Conservation (phyloP, 2,888 invertebrate species). For the Ommatoiulus sabulosus region DNA sequence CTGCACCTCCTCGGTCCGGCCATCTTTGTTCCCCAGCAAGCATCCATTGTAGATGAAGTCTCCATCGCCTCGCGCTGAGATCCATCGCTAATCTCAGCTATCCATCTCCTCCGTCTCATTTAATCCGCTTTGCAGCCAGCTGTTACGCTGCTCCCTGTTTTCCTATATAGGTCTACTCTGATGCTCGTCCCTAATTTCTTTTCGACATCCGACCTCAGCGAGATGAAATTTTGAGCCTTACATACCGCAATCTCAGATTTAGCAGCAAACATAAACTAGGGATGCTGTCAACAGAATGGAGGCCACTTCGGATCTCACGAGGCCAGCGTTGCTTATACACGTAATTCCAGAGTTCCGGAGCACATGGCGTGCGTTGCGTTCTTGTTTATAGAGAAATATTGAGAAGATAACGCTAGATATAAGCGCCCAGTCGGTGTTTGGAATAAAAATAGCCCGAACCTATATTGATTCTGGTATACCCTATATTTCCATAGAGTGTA, state of each 20-base stretch:
- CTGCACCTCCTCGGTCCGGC: no score
- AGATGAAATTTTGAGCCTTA: background rate
- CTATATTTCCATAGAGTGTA: no score
- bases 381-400: no score
- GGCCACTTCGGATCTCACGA: background rate
- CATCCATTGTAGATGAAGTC: background rate
- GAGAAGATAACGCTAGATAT: no score
- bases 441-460: no score
- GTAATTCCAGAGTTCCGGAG: background rate
- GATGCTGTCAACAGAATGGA: background rate
- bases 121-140: constrained; percentile 1
- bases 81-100: background rate
- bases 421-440: no score
- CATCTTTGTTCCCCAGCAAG: no score
- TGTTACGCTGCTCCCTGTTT: background rate
- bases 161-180: background rate
- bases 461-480: no score
- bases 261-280: background rate
- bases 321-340: background rate
- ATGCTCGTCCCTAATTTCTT: background rate
- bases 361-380: no score
- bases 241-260: background rate
- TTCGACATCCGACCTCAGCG: background rate
- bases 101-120: constrained; percentile 1
- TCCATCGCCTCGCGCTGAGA: background rate